Evolutionary conservation across 2,113 vertebrate genomes (phyloP).

Genomic region (Petromus typicus): DNA sequence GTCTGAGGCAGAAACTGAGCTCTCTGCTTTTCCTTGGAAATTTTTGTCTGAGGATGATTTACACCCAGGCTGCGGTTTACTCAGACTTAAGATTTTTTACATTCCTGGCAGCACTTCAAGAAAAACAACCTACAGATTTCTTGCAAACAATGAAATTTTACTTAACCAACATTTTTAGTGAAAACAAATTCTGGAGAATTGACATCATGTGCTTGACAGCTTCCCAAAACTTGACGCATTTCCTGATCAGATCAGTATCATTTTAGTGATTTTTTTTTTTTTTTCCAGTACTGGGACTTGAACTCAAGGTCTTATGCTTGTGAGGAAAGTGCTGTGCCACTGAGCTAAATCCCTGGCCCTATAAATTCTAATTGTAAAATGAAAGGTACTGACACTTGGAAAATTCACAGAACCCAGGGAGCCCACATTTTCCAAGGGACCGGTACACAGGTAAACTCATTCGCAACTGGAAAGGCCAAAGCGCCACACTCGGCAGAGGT

Average conservation of each 20-base stretch:
- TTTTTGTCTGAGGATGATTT: not conserved
- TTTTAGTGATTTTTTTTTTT: not conserved
- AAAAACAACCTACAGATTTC: slow-evolving; percentile 1
- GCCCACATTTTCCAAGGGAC: not conserved
- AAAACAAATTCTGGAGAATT: slow-evolving; percentile 19
- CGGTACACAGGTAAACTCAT: not conserved
- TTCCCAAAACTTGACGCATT: not conserved
- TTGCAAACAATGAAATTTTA: not conserved
- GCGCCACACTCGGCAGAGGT: not conserved
- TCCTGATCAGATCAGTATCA: not conserved
- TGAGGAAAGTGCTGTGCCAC: too few species aligned
- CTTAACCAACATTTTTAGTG: not conserved
- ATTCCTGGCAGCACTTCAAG: not conserved
- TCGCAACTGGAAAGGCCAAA: not conserved
- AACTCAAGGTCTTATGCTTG: too few species aligned
- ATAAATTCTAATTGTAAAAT: not conserved
- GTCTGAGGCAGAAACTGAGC: not conserved
- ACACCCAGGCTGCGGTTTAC: not conserved
- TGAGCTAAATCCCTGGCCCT: too few species aligned
- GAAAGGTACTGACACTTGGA: not conserved
- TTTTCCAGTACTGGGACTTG: not conserved
- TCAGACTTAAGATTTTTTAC: not conserved
- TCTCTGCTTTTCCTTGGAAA: not conserved
- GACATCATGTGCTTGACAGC: not conserved
- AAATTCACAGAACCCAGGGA: not conserved